Evolutionary conservation across 2,888 invertebrate species (phyloP).

Genomic region (Orgyia antiqua): DNA sequence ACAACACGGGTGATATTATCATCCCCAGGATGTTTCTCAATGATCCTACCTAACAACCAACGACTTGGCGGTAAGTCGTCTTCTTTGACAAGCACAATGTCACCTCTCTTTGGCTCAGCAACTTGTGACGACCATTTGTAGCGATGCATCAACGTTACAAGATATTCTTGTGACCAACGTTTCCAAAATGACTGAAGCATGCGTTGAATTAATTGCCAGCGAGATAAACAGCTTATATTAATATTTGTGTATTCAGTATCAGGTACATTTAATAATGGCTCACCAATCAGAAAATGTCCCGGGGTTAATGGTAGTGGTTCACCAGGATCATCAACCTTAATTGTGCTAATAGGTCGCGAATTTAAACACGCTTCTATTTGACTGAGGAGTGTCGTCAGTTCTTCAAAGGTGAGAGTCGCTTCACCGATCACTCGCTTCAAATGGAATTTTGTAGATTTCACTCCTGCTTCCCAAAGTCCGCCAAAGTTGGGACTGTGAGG

Average conservation of each 20-base stretch:
- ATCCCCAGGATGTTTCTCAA: background rate
- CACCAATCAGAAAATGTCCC: no score
- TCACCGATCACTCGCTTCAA: no score
- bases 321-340: constrained; percentile 2
- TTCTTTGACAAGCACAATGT: background rate
- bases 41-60: no score
- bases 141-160: background rate
- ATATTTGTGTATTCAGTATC: background rate
- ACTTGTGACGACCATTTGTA: background rate
- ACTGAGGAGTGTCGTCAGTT: constrained; percentile 4
- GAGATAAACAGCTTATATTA: background rate
- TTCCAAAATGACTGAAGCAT: background rate
- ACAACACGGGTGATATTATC: background rate
- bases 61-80: no score
- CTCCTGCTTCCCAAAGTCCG: no score
- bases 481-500: constrained; percentile 7
- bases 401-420: no score
- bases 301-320: background rate
- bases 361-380: no score
- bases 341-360: no score
- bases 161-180: background rate
- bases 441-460: no score
- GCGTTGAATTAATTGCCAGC: background rate
- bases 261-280: constrained; percentile 1
- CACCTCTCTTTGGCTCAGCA: background rate